Percentiles rank a stretch among this genome's conserved stretches.
Evolutionary conservation across 1,140 invertebrate species (phyloP).

Genomic region (Eupristina koningsbergeri): DNA sequence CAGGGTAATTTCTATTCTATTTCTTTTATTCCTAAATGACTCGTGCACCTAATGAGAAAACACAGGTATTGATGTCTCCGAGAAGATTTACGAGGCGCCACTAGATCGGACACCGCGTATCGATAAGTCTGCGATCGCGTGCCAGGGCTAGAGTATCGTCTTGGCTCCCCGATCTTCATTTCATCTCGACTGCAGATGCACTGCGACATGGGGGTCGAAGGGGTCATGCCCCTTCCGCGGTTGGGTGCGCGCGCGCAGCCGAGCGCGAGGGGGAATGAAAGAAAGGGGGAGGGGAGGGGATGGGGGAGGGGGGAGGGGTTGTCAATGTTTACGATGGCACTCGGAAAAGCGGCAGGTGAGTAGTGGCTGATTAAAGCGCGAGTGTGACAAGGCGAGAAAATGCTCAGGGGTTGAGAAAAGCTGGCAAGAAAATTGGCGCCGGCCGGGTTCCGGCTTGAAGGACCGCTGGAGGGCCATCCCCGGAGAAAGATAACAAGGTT

Average conservation of each 20-base stretch:
- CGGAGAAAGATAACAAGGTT: background rate
- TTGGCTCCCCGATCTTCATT: background rate
- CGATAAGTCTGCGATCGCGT: background rate
- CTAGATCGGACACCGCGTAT: too few relatives aligned
- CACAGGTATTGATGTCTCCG: too few relatives aligned
- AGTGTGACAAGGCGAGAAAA: too few relatives aligned
- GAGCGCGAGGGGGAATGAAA: background rate
- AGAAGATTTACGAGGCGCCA: too few relatives aligned
- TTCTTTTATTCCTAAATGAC: too few relatives aligned
- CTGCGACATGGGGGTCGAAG: conserved; percentile 65
- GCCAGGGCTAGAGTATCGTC: background rate
- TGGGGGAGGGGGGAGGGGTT: background rate
- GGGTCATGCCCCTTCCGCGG: background rate
- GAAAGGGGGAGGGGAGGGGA: background rate
- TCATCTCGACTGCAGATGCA: conserved; percentile 67
- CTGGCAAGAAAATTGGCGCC: background rate
- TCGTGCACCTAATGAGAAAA: too few relatives aligned
- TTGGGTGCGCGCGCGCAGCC: background rate
- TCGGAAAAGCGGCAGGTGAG: background rate
- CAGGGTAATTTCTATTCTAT: too few relatives aligned
- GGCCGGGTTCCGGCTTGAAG: background rate
- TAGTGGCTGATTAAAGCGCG: background rate
- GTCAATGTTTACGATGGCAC: background rate
- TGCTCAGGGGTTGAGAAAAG: background rate
- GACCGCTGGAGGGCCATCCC: background rate